Evolutionary conservation across 1,140 invertebrate genomes (phyloP).

Genomic region (Euborellia annulipes): DNA sequence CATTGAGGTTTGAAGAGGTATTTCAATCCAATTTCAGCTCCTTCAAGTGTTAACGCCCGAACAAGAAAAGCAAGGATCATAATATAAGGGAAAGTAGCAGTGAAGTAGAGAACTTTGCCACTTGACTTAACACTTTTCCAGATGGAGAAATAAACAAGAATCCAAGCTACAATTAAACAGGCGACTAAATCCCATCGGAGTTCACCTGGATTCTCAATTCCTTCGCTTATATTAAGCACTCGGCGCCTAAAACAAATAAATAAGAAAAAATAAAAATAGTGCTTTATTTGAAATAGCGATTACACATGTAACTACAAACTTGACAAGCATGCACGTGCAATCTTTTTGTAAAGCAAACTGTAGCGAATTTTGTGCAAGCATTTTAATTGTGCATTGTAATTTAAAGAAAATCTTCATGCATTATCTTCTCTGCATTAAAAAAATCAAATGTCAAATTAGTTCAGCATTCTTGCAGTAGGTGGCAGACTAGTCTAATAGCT

Average conservation of each 20-base stretch:
- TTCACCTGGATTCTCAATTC: constrained; percentile 61
- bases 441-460: too few species aligned
- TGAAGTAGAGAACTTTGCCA: constrained; percentile 67
- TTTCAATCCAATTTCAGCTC: constrained; percentile 57
- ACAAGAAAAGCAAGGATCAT: constrained; percentile 65
- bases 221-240: constrained; percentile 63
- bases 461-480: too few species aligned
- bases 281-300: too few species aligned
- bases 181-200: constrained; percentile 75
- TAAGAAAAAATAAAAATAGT: constrained; percentile 8
- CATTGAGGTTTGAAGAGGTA: constrained; percentile 82
- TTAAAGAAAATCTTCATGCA: too few species aligned
- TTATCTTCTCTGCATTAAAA: too few species aligned
- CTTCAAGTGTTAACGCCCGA: constrained; percentile 63
- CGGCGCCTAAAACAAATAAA: constrained; percentile 46
- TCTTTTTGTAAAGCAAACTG: too few species aligned
- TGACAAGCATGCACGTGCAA: too few species aligned
- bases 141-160: constrained; percentile 80
- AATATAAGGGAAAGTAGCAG: constrained; percentile 69
- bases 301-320: too few species aligned
- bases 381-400: too few species aligned
- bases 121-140: constrained; percentile 84
- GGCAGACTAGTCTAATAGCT: too few species aligned
- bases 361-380: too few species aligned
- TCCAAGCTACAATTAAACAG: constrained; percentile 72